Conservation (phyloP, 2,113 vertebrate genomes). For the Centropus bengalensis region DNA sequence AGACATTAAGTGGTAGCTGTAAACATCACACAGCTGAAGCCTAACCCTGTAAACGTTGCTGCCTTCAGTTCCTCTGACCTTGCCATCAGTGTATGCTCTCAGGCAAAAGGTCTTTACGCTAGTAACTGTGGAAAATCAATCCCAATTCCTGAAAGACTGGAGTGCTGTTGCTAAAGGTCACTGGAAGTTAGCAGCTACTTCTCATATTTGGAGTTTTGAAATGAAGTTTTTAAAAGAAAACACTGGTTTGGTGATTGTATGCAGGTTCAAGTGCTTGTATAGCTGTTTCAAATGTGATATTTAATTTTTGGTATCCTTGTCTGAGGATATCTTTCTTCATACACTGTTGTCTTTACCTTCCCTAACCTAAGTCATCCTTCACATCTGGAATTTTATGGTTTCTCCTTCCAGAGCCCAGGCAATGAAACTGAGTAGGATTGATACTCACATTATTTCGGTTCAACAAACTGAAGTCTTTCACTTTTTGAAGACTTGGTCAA, state of each 20-base stretch:
- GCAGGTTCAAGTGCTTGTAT: not conserved
- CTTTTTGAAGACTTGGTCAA: not conserved
- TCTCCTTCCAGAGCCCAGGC: not conserved
- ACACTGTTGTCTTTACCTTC: not conserved
- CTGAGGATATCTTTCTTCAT: not conserved
- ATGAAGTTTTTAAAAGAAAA: not conserved
- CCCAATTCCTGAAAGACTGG: conserved; percentile 47
- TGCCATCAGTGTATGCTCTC: conserved; percentile 12
- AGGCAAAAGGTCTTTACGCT: conserved; percentile 42
- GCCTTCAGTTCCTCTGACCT: conserved; percentile 38
- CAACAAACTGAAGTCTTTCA: not conserved
- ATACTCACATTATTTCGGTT: not conserved
- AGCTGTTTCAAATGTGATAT: not conserved
- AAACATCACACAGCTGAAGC: not conserved
- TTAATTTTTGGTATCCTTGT: not conserved
- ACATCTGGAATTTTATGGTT: fast-evolving
- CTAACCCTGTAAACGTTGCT: conserved; percentile 28
- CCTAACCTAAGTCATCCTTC: not conserved
- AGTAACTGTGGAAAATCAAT: conserved; percentile 64
- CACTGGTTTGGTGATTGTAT: not conserved
- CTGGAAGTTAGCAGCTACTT: conserved; percentile 23
- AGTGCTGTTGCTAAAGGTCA: conserved; percentile 29
- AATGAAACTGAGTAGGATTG: not conserved
- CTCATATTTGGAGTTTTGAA: not conserved
- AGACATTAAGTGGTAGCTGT: not conserved